Percentiles rank a stretch among this genome's conserved stretches.
phyloP scores from a whole-genome alignment of 2,888 invertebrate species.

The Melipona bicolor region DNA sequence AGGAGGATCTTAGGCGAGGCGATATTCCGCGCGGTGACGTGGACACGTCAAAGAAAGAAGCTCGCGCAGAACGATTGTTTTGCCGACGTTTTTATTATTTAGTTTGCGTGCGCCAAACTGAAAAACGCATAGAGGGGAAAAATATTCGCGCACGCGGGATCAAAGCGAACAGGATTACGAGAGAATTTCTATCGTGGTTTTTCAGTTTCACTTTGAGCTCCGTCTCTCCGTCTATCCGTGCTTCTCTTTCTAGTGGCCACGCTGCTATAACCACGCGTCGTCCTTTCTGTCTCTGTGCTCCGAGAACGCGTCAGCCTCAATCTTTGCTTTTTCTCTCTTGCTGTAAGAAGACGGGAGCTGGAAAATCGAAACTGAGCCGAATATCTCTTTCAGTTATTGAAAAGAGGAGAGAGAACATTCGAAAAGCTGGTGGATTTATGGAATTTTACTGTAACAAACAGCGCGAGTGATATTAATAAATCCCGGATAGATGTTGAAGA shows the following conservation, averaged over 20 bases:
- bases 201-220: slow-evolving; percentile 46
- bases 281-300: not conserved
- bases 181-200: slow-evolving; percentile 57
- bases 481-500: no score
- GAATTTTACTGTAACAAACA: not conserved
- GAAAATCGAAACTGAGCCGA: not conserved
- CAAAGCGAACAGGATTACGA: slow-evolving; percentile 54
- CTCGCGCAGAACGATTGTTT: slow-evolving; percentile 36
- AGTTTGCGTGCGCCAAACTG: slow-evolving; percentile 44
- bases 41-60: slow-evolving; percentile 31
- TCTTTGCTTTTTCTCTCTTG: slow-evolving; percentile 20
- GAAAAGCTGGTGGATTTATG: not conserved
- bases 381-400: not conserved
- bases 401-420: no score
- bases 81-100: slow-evolving; percentile 47
- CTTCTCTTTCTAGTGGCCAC: not conserved
- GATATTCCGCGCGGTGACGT: slow-evolving; percentile 21
- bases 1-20: slow-evolving; percentile 6
- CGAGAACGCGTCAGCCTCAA: not conserved
- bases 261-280: not conserved
- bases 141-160: slow-evolving; percentile 37
- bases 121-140: slow-evolving; percentile 44
- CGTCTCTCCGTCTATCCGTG: slow-evolving; percentile 3
- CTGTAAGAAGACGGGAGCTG: not conserved
- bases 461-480: no score